Evolutionary conservation across 2,888 invertebrate genomes (phyloP).

Genomic region (Eupithecia pulchellata): DNA sequence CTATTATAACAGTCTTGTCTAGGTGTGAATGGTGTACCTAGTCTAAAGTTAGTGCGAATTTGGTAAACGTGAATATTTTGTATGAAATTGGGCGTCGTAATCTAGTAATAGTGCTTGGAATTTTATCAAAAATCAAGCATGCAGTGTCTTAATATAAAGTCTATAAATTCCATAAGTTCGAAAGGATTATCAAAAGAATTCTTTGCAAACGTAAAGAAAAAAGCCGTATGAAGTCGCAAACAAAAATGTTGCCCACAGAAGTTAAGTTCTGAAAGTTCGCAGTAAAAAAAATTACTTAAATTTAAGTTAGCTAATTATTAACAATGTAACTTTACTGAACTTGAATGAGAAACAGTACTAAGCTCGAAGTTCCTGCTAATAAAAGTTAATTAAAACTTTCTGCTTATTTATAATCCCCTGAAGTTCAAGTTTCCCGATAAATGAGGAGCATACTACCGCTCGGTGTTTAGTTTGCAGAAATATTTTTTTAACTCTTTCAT

Average conservation of each 20-base stretch:
- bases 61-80: no score
- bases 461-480: conserved; percentile 2
- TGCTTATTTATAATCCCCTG: conserved; percentile 10
- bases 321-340: conserved; percentile 17
- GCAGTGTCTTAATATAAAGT: no score
- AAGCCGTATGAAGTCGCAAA: neutral
- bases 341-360: conserved; percentile 18
- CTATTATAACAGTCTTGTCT: conserved; percentile 48
- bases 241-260: neutral
- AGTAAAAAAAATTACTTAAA: conserved; percentile 4
- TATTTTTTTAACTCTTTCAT: neutral
- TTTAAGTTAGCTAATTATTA: conserved; percentile 5
- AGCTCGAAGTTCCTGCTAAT: conserved; percentile 15
- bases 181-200: no score
- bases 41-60: no score
- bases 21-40: conserved; percentile 15
- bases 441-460: conserved; percentile 6
- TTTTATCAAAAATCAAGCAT: no score
- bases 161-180: no score
- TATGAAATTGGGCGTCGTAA: no score
- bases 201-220: no score
- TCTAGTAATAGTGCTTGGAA: no score
- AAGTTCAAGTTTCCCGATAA: conserved; percentile 10
- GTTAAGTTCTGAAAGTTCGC: neutral
- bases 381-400: conserved; percentile 30